Conservation (phyloP, 2,797 vertebrate species). For the Capromys pilorides region DNA sequence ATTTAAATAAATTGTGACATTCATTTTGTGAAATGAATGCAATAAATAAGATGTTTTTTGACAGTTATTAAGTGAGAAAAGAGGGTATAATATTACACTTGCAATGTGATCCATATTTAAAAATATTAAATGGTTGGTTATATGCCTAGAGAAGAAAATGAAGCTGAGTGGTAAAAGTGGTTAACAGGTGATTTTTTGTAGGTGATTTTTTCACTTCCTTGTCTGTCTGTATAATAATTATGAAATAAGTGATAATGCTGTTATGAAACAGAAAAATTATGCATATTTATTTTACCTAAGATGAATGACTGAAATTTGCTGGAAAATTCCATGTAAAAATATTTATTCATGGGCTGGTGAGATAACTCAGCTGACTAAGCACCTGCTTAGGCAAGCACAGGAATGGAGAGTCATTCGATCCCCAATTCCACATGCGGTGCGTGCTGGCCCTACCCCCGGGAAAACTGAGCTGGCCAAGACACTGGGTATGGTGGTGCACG, state of each 20-base stretch:
- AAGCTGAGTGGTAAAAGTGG: not conserved
- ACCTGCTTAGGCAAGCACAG: too few relatives aligned
- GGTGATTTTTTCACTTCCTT: not conserved
- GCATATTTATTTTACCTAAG: conserved; percentile 48
- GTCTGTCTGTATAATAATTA: conserved; percentile 27
- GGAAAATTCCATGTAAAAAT: conserved; percentile 31
- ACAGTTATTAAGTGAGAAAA: conserved; percentile 48
- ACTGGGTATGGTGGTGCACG: not conserved
- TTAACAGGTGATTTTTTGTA: not conserved
- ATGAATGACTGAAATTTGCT: conserved; percentile 33
- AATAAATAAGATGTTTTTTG: conserved; percentile 40
- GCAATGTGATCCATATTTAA: not conserved
- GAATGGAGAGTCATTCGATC: too few relatives aligned
- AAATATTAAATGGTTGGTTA: conserved; percentile 16
- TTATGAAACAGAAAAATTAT: not conserved
- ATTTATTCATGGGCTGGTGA: not conserved
- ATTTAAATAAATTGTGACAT: conserved; percentile 41
- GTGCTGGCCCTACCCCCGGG: too few relatives aligned
- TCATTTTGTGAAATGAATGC: conserved; percentile 47
- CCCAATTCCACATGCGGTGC: too few relatives aligned
- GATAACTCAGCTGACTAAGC: too few relatives aligned
- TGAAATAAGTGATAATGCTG: not conserved
- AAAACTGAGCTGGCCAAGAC: too few relatives aligned
- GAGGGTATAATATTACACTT: not conserved
- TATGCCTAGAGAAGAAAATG: not conserved